A percentile compares a stretch with the other conserved stretches of the same genome.
phyloP scores from a whole-genome alignment of 2,797 vertebrate genomes.

The Sandelia bainsii region DNA sequence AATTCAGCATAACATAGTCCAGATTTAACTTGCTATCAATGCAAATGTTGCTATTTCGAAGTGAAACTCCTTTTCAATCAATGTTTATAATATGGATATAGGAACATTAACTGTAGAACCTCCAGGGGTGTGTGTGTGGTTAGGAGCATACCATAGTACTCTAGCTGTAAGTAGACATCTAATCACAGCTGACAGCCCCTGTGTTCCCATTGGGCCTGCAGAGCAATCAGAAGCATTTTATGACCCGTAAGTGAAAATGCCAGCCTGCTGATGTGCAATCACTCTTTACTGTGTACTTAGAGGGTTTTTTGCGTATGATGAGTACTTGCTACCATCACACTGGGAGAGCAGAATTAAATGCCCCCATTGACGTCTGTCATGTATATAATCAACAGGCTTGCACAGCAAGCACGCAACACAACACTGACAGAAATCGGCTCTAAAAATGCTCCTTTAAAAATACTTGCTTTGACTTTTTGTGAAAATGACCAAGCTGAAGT shows the following conservation, averaged over 20 bases:
- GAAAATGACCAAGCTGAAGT: constrained; percentile 16
- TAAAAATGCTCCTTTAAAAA: constrained; percentile 11
- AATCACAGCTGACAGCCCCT: constrained; percentile 52
- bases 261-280: constrained; percentile 71
- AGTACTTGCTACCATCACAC: constrained; percentile 36
- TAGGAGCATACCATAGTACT: constrained; percentile 15
- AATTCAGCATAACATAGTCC: neutral
- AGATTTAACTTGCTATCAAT: neutral
- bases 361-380: constrained; percentile 36
- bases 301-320: constrained; percentile 41
- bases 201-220: constrained; percentile 47
- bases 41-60: neutral
- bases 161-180: constrained; percentile 28
- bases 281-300: constrained; percentile 58
- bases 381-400: constrained; percentile 58
- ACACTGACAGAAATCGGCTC: neutral
- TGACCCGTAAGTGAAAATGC: constrained; percentile 62
- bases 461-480: constrained; percentile 11
- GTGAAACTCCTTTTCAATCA: neutral
- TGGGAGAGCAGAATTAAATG: constrained; percentile 51
- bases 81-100: neutral
- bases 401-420: constrained; percentile 1
- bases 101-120: neutral
- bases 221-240: constrained; percentile 71
- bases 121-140: constrained; percentile 9